phyloP scores from a whole-genome alignment of 2,797 vertebrate genomes.

The Martes flavigula region DNA sequence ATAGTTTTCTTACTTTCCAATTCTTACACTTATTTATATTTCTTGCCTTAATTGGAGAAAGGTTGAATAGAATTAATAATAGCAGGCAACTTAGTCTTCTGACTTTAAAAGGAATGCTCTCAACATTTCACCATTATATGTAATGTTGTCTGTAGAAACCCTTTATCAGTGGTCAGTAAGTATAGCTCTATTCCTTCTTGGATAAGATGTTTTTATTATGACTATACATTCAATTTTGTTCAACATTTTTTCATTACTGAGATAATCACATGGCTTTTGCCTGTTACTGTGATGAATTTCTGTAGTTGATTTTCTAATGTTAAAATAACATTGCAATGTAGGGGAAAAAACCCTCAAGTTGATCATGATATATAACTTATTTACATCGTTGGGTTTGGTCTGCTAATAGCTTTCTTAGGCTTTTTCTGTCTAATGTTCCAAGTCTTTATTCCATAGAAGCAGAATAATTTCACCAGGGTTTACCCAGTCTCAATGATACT shows the following conservation, averaged over 20 bases:
- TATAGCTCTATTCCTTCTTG: conserved; percentile 30
- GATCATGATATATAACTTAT: neutral
- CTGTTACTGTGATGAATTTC: conserved; percentile 19
- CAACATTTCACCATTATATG: neutral
- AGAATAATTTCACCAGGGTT: conserved; percentile 27
- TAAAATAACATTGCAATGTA: conserved; percentile 7
- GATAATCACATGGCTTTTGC: neutral
- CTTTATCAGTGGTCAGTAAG: neutral
- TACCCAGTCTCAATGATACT: neutral
- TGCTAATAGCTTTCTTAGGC: conserved; percentile 7
- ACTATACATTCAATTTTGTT: neutral
- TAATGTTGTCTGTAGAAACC: neutral
- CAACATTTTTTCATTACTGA: conserved; percentile 20
- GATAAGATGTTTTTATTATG: conserved; percentile 34
- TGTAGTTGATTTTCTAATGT: conserved; percentile 43
- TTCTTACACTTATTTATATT: neutral
- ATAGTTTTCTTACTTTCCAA: neutral
- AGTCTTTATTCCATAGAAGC: conserved; percentile 48
- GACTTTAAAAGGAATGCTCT: neutral
- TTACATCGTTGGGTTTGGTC: neutral
- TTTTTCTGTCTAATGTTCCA: neutral
- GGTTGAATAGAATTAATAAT: conserved; percentile 3
- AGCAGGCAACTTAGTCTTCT: conserved; percentile 8
- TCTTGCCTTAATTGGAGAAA: neutral
- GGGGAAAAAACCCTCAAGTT: neutral